phyloP scores from a whole-genome alignment of 23 tunicate species.

The Oikopleura albicans region DNA sequence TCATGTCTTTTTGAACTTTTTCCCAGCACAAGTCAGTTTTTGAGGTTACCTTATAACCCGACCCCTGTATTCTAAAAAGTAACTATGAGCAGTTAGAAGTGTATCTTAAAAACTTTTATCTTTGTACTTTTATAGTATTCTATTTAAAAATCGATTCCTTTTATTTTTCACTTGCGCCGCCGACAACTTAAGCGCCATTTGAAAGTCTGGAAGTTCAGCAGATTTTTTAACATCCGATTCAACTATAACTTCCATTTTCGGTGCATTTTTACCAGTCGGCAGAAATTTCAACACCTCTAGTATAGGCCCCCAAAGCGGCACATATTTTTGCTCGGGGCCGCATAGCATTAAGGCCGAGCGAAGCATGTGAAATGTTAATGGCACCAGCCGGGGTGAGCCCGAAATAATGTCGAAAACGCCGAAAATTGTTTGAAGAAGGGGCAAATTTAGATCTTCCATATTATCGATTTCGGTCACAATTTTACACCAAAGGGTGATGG shows the following conservation, averaged over 20 bases:
- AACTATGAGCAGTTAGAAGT: no score
- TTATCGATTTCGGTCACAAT: not conserved
- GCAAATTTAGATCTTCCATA: not conserved
- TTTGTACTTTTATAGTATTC: no score
- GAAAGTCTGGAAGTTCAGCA: not conserved
- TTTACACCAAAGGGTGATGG: not conserved
- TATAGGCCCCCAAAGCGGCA: not conserved
- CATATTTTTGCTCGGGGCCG: not conserved
- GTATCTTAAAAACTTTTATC: no score
- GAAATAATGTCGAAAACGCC: conserved; percentile 4
- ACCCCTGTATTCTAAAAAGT: no score
- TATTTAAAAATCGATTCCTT: not conserved
- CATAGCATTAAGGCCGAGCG: not conserved
- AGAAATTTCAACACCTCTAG: not conserved
- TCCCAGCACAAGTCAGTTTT: no score
- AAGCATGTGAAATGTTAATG: not conserved
- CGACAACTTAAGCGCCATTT: not conserved
- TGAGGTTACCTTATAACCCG: no score
- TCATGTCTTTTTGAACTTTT: no score
- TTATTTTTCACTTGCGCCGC: not conserved
- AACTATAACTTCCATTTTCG: not conserved
- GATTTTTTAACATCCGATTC: not conserved
- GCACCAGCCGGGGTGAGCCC: not conserved
- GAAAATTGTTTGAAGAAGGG: not conserved
- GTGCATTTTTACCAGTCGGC: not conserved